phyloP scores from a whole-genome alignment of 2,888 invertebrate genomes.

The Tachina lurida region DNA sequence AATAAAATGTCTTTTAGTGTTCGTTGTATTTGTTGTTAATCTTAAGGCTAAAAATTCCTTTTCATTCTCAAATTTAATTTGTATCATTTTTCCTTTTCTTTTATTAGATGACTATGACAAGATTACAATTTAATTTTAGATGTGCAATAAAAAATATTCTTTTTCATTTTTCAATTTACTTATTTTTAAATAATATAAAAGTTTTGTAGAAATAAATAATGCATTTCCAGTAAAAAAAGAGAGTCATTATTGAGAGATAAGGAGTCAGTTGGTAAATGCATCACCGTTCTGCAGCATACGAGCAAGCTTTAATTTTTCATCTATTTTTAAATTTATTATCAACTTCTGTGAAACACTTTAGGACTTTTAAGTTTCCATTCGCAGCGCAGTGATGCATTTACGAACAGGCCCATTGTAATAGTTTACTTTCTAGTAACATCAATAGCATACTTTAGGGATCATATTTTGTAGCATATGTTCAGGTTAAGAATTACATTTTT shows the following conservation, averaged over 20 bases:
- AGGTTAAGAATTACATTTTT: neutral
- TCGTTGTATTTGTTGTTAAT: slow-evolving; percentile 9
- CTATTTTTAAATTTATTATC: too few relatives aligned
- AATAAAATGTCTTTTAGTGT: slow-evolving; percentile 32
- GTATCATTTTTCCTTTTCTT: neutral
- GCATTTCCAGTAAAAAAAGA: slow-evolving; percentile 31
- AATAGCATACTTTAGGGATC: slow-evolving; percentile 18
- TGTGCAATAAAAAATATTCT: slow-evolving; percentile 43
- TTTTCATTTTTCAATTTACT: neutral
- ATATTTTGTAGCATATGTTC: neutral
- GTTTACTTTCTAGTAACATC: too few relatives aligned
- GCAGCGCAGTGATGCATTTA: too few relatives aligned
- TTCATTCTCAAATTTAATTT: slow-evolving; percentile 1
- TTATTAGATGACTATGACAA: slow-evolving; percentile 16
- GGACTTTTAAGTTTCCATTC: too few relatives aligned
- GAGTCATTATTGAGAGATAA: neutral
- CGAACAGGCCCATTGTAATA: too few relatives aligned
- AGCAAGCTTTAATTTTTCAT: neutral
- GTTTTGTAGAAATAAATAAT: slow-evolving; percentile 36
- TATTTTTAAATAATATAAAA: slow-evolving; percentile 41
- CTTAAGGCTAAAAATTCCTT: slow-evolving; percentile 24
- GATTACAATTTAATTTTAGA: slow-evolving; percentile 20
- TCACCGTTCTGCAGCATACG: neutral
- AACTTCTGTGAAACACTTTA: too few relatives aligned
- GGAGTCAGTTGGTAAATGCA: too few relatives aligned